Evolutionary conservation across 2,888 invertebrate species (phyloP), one percentile per base, ranked within the genome.

Genomic region (Drosophila nr. perissopoda): DNA sequence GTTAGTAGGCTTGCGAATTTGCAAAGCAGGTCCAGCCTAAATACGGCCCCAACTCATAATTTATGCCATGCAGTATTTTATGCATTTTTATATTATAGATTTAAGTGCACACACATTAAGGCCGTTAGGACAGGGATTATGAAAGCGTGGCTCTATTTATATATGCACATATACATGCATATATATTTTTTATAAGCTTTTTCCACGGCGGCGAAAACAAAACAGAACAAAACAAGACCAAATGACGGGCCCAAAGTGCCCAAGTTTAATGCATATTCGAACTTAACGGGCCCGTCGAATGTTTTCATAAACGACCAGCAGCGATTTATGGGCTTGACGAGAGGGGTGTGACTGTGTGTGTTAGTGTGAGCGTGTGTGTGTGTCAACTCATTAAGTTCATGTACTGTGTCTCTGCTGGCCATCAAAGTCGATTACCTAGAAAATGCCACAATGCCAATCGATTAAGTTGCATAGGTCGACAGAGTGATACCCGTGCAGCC

Each of bases 361-460:
- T 25, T 33, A 33, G 33, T 33, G 10, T 11, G 33, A 10, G 33
- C 10, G 4, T 29, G 8, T 34, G 4, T 13, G 61, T 38, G 63
- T 31, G 68, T 49, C 67, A 65, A 78, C 86, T 88, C 89, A 84
- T 84, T 88, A 84, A 86, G 72, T 81, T 71, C 74, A 61, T 64
- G 66, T 46, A 42, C 67, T 60, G 62, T 71, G 65, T 71, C 62
- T 65, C 64, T 62, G 36, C 60, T 63, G 81, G 71, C 81, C 82
- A 85, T 85, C 84, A 85, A 85, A 89, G 89, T 89, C 82, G 89
- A 89, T 85, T 89, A 89, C 84, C 84, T 83, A 83, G 89, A 87
- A 82, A 89, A 83, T 81, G 72, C 80, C 80, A 78, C 83, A 76
- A 75, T 83, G 83, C 64, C 83, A 89, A 89, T 85, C 89, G 89